A percentile compares a stretch with the other conserved stretches of the same genome.
These are phyloP conservation scores for Rhagologus leucostigma DNA, from an alignment of 2,113 vertebrate species.

Conservation along the genomic window DNA sequence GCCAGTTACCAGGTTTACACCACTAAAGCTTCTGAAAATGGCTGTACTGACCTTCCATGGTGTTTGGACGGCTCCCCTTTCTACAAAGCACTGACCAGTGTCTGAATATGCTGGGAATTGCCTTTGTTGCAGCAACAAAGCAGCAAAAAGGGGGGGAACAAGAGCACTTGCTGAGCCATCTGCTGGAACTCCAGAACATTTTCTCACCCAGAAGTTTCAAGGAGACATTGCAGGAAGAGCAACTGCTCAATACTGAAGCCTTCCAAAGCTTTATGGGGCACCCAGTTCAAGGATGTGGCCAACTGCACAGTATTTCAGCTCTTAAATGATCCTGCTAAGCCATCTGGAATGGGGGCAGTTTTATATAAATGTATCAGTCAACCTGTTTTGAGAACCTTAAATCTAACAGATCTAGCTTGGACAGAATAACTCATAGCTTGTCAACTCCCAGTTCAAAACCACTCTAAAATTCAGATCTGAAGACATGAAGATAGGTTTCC, in stretches of 20 bases:
- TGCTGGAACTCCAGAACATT: neutral
- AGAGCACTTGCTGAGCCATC: neutral
- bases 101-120: neutral
- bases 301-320: neutral
- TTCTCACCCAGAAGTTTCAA: neutral
- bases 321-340: neutral
- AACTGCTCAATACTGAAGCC: neutral
- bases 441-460: neutral
- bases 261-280: neutral
- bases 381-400: neutral
- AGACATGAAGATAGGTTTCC: neutral
- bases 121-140: neutral
- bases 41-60: neutral
- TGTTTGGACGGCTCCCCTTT: neutral
- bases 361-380: neutral
- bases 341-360: neutral
- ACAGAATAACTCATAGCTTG: neutral
- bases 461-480: neutral
- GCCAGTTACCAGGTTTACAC: neutral
- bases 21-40: neutral
- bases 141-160: neutral
- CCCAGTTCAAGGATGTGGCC: neutral
- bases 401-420: neutral
- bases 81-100: neutral
- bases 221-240: neutral